phyloP scores from a whole-genome alignment of 2,113 vertebrate genomes.

The Sinocyclocheilus grahami region DNA sequence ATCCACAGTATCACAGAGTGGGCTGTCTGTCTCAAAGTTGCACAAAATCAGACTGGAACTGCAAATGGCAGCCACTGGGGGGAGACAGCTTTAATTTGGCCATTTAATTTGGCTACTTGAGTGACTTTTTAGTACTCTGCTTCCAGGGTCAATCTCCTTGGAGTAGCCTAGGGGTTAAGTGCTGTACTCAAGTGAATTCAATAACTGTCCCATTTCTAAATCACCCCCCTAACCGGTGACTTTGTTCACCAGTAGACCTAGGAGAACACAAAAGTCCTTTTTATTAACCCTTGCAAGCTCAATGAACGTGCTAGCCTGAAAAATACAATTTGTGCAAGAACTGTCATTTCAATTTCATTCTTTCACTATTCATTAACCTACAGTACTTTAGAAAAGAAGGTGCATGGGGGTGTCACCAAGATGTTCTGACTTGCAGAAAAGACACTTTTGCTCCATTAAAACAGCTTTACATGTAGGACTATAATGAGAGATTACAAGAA shows the following conservation, averaged over 20 bases:
- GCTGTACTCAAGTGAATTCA: background rate
- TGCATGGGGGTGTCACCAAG: too few relatives aligned
- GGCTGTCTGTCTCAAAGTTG: background rate
- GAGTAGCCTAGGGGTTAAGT: background rate
- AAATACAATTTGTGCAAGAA: background rate
- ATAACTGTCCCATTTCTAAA: background rate
- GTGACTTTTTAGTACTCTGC: background rate
- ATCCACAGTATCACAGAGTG: background rate
- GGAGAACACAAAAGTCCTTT: background rate
- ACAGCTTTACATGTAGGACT: background rate
- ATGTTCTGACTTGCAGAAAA: too few relatives aligned
- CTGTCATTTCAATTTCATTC: background rate
- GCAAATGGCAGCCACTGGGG: slow-evolving; percentile 53
- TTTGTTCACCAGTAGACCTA: background rate
- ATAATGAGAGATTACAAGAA: background rate
- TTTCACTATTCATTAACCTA: background rate
- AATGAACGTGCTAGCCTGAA: background rate
- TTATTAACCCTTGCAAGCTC: background rate
- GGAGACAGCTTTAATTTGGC: slow-evolving; percentile 34
- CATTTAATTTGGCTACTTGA: background rate
- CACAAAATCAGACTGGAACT: slow-evolving; percentile 41
- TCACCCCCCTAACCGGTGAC: background rate
- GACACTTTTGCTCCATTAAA: background rate
- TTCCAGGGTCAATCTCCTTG: background rate
- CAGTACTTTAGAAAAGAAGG: background rate